Evolutionary conservation across 2,888 invertebrate genomes (phyloP).

Genomic region (Heteropelma amictum): DNA sequence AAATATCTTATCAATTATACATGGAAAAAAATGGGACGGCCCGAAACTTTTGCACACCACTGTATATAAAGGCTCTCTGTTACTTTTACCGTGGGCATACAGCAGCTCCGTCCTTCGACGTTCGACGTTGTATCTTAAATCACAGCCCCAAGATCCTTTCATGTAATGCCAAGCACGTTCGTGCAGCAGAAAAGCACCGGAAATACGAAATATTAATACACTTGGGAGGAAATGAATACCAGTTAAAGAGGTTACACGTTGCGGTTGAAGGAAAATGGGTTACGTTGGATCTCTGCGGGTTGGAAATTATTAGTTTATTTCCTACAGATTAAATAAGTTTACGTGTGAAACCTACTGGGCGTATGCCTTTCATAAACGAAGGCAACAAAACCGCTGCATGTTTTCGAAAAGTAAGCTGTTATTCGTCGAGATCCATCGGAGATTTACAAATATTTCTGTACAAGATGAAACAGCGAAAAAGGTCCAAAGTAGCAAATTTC

Average conservation of each 20-base stretch:
- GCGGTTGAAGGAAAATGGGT: not conserved
- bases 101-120: not conserved
- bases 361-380: not conserved
- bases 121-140: constrained; percentile 18
- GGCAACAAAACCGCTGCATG: too few relatives aligned
- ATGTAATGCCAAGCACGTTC: not conserved
- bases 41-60: too few relatives aligned
- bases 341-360: not conserved
- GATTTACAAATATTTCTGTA: too few relatives aligned
- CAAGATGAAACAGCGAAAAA: too few relatives aligned
- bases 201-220: constrained; percentile 34
- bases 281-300: not conserved
- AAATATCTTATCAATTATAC: too few relatives aligned
- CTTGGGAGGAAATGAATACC: constrained; percentile 8
- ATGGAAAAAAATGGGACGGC: too few relatives aligned
- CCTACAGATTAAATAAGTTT: not conserved
- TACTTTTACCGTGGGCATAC: too few relatives aligned
- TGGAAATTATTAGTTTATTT: not conserved
- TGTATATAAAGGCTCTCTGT: too few relatives aligned
- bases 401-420: too few relatives aligned
- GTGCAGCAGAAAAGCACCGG: constrained; percentile 12
- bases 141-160: constrained; percentile 12
- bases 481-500: too few relatives aligned
- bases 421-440: too few relatives aligned
- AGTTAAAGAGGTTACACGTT: constrained; percentile 2